phyloP scores from a whole-genome alignment of 2,888 invertebrate species.

The Drosophila mimetica region DNA sequence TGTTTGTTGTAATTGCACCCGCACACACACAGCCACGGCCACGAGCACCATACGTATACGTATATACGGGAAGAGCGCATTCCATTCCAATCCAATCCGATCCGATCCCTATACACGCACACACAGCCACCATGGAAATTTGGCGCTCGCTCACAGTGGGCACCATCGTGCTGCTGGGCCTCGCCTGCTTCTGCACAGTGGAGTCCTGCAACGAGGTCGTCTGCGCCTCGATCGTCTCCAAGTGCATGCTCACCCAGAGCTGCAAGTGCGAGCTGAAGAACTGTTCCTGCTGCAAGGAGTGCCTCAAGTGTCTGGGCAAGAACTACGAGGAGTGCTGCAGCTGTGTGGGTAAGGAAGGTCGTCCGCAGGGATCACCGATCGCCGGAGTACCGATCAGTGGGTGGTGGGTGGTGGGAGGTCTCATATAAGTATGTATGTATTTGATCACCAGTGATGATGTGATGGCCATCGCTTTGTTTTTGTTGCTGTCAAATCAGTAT shows the following conservation, averaged over 20 bases:
- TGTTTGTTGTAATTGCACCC: slow-evolving; percentile 56
- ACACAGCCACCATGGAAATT: slow-evolving; percentile 64
- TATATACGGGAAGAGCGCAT: slow-evolving; percentile 24
- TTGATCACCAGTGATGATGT: slow-evolving; percentile 56
- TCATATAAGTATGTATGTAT: slow-evolving; percentile 10
- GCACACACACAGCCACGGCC: slow-evolving; percentile 27
- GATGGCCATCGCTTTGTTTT: slow-evolving; percentile 57
- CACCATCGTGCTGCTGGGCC: slow-evolving; percentile 71
- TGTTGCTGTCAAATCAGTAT: slow-evolving; percentile 33
- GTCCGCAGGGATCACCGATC: background rate
- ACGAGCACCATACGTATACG: background rate
- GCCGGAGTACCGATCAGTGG: slow-evolving; percentile 15
- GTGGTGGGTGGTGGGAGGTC: slow-evolving; percentile 21
- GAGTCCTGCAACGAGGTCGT: slow-evolving; percentile 94
- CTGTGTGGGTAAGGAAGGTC: slow-evolving; percentile 95
- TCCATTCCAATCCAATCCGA: slow-evolving; percentile 20
- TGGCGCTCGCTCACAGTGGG: slow-evolving; percentile 72
- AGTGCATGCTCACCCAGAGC: slow-evolving; percentile 97
- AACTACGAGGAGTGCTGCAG: slow-evolving; percentile 97
- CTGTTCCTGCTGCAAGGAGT: slow-evolving; percentile 97
- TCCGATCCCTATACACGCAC: slow-evolving; percentile 22
- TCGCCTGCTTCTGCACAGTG: slow-evolving; percentile 72
- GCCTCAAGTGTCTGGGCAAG: slow-evolving; percentile 93
- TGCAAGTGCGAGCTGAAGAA: slow-evolving; percentile 97
- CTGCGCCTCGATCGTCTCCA: slow-evolving; percentile 97